phyloP scores from a whole-genome alignment of 2,113 vertebrate species.

The Zosterops lateralis region DNA sequence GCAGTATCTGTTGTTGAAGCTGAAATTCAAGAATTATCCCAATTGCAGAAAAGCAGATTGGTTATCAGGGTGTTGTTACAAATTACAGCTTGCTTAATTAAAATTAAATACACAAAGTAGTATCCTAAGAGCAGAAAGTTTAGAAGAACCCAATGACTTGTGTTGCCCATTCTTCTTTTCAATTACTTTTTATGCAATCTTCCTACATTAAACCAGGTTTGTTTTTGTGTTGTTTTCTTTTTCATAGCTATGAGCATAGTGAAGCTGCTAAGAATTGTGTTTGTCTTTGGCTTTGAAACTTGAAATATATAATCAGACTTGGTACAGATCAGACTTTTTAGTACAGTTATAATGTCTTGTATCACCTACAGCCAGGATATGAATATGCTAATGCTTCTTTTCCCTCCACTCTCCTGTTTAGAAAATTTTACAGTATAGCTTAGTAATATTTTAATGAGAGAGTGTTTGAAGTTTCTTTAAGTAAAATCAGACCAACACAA shows the following conservation, averaged over 20 bases:
- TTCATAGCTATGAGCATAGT: background rate
- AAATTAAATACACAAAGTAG: background rate
- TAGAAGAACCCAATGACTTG: background rate
- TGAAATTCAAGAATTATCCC: background rate
- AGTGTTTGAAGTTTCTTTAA: background rate
- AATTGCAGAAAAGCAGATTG: background rate
- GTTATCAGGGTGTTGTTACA: background rate
- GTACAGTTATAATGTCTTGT: background rate
- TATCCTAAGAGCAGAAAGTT: background rate
- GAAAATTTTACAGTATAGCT: background rate
- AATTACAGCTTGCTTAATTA: background rate
- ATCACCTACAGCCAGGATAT: background rate
- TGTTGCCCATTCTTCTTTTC: background rate
- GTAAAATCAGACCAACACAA: background rate
- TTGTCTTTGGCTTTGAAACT: background rate
- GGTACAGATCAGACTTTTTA: background rate
- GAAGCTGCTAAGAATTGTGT: background rate
- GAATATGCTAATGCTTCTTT: background rate
- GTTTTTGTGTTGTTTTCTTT: background rate
- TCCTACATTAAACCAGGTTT: background rate
- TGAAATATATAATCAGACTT: background rate
- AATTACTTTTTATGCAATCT: background rate
- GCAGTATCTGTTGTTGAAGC: background rate
- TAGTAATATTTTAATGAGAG: background rate
- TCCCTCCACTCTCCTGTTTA: background rate